Evolutionary conservation across 2,797 vertebrate genomes (phyloP).

Genomic region (Chaetodon trifasciatus): DNA sequence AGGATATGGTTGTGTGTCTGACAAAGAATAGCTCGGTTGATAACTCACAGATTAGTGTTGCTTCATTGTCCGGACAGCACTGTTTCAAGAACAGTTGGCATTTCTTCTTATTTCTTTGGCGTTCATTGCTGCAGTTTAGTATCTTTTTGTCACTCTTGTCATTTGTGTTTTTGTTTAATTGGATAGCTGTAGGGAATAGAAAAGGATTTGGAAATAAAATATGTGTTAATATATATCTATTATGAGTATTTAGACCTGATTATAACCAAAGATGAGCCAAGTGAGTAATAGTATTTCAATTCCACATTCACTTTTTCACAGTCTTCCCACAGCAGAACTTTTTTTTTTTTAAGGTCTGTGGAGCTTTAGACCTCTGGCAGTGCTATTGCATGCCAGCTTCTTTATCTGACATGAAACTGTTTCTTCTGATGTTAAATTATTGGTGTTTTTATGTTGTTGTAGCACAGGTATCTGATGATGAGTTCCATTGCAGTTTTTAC

Average conservation of each 20-base stretch:
- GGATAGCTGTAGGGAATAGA: not conserved
- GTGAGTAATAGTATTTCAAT: not conserved
- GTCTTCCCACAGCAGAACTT: not conserved
- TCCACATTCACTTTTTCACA: not conserved
- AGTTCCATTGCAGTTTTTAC: not conserved
- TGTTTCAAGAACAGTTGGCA: not conserved
- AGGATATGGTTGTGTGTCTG: conserved; percentile 14
- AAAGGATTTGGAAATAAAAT: not conserved
- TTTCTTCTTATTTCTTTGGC: not conserved
- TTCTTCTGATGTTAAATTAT: too few relatives aligned
- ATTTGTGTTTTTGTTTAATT: not conserved
- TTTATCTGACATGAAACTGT: not conserved
- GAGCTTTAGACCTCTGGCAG: not conserved
- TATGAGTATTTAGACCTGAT: not conserved
- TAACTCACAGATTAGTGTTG: conserved; percentile 33
- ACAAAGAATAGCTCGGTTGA: not conserved
- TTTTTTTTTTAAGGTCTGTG: too few relatives aligned
- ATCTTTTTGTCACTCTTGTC: not conserved
- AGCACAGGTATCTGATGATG: too few relatives aligned
- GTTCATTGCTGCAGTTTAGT: conserved; percentile 1
- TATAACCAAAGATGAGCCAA: not conserved
- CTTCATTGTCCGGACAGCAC: not conserved
- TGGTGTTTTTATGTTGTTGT: too few relatives aligned
- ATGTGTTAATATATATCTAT: not conserved
- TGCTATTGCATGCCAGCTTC: not conserved